phyloP scores from a whole-genome alignment of 2,888 invertebrate species.

The Drosophila pegasa region DNA sequence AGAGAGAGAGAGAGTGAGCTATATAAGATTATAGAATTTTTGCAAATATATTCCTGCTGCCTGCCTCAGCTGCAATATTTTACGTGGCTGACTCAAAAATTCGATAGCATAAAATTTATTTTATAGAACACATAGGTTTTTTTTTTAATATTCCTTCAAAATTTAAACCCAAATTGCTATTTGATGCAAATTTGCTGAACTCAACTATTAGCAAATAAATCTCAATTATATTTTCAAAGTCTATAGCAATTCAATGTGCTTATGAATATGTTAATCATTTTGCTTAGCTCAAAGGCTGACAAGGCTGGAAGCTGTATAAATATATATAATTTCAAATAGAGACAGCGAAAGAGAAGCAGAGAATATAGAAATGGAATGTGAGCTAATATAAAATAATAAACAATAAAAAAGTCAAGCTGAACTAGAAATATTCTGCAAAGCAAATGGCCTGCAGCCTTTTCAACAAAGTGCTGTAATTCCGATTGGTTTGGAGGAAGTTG shows the following conservation, averaged over 20 bases:
- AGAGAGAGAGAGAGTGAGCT: neutral
- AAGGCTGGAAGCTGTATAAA: conserved; percentile 1
- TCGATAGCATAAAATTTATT: neutral
- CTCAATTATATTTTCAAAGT: neutral
- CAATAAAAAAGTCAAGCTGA: neutral
- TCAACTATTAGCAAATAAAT: neutral
- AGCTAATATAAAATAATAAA: neutral
- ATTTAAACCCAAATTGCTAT: neutral
- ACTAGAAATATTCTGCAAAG: neutral
- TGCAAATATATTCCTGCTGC: neutral
- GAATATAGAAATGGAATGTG: too few species aligned
- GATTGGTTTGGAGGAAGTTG: neutral
- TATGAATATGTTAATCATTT: neutral
- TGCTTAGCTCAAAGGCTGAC: neutral
- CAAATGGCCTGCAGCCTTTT: neutral
- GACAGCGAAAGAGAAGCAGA: neutral
- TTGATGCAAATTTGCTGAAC: conserved; percentile 2
- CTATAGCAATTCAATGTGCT: neutral
- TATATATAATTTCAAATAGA: neutral
- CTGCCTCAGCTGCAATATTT: conserved; percentile 44
- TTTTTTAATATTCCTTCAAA: neutral
- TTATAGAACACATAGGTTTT: neutral
- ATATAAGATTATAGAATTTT: conserved; percentile 8
- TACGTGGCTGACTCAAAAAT: conserved; percentile 34
- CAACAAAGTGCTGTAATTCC: neutral